Conservation (phyloP, 2,113 vertebrate species). For the Ciconia maguari region DNA sequence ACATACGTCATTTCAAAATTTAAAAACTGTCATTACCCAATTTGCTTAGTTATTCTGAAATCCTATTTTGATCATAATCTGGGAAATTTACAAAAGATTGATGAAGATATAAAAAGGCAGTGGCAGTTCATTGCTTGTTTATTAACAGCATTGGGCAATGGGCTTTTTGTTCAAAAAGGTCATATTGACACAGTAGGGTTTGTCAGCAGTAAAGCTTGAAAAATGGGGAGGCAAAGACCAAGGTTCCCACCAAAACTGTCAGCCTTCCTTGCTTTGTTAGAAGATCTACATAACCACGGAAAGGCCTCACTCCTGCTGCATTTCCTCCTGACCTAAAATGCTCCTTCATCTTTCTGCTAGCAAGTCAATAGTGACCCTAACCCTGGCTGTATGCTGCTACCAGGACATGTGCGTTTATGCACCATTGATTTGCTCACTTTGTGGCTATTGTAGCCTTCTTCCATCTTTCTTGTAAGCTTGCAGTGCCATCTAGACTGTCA, state of each 20-base stretch:
- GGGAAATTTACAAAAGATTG: neutral
- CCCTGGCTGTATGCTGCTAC: neutral
- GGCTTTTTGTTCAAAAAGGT: neutral
- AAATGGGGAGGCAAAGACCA: neutral
- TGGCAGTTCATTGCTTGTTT: neutral
- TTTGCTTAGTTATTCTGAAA: constrained; percentile 29
- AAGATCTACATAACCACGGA: neutral
- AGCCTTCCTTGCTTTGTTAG: neutral
- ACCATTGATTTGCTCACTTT: neutral
- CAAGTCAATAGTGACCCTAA: neutral
- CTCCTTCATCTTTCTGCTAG: neutral
- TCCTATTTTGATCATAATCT: neutral
- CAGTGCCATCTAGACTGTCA: neutral
- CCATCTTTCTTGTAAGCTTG: neutral
- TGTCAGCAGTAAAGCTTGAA: neutral
- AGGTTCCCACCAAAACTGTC: neutral
- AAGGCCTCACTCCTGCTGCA: neutral
- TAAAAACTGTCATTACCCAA: constrained; percentile 27
- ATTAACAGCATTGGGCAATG: neutral
- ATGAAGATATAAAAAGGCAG: neutral
- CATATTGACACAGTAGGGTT: neutral
- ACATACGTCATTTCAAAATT: constrained; percentile 19
- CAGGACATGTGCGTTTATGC: rapidly evolving
- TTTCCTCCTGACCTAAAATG: neutral
- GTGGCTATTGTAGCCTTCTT: neutral